A percentile compares a stretch with the other conserved stretches of the same genome.
These are phyloP conservation scores for Actinernus sp. DNA, from an alignment of 92 coral and sea anemone genomes.

Conservation along the genomic window DNA sequence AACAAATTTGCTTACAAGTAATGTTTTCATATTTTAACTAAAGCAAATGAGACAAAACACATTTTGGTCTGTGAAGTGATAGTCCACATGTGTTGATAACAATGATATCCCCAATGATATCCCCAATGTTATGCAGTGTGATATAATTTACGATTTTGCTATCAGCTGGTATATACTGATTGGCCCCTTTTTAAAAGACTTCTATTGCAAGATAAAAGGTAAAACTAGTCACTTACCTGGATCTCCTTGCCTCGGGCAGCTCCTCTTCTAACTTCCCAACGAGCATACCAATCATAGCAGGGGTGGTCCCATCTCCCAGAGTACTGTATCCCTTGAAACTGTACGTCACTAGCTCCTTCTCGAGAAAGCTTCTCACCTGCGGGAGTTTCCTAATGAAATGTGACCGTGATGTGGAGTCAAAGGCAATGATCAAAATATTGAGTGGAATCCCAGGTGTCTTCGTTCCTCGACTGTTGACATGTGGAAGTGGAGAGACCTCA, in stretches of 20 bases:
- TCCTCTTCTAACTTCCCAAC: constrained; percentile 66
- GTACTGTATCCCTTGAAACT: constrained; percentile 60
- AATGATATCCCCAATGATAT: no score
- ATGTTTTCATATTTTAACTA: no score
- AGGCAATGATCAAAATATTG: constrained; percentile 67
- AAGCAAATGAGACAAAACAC: no score
- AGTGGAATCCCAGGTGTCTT: constrained; percentile 68
- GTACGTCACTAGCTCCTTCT: constrained; percentile 45
- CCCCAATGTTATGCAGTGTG: no score
- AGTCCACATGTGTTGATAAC: no score
- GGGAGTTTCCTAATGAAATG: constrained; percentile 74
- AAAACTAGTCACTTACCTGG: constrained; percentile 45
- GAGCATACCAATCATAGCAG: constrained; percentile 66
- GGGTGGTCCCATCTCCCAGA: constrained; percentile 79
- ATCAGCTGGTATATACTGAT: no score
- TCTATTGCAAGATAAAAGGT: no score
- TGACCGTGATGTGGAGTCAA: constrained; percentile 77
- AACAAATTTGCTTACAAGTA: no score
- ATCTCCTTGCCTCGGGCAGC: constrained; percentile 65
- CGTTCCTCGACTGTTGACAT: constrained; percentile 19
- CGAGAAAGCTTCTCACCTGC: constrained; percentile 39
- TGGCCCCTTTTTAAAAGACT: no score
- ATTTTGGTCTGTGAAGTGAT: no score
- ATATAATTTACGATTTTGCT: no score
- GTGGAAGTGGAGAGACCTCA: constrained; percentile 47